Conservation (phyloP, 1,140 invertebrate species). For the Sesamia nonagrioides region DNA sequence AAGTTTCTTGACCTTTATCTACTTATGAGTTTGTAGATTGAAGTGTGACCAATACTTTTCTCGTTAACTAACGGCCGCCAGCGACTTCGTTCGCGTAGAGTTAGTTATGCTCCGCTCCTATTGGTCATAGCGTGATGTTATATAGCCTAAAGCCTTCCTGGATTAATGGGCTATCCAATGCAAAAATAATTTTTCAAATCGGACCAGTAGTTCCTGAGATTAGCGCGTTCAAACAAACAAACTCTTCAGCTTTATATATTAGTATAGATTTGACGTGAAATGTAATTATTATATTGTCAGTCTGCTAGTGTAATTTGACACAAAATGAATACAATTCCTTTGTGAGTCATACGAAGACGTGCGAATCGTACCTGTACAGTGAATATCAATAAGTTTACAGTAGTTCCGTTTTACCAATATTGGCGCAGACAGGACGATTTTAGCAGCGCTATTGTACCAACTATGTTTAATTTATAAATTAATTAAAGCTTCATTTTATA, state of each 20-base stretch:
- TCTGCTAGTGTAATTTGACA: conserved; percentile 16
- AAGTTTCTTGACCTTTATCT: conserved; percentile 23
- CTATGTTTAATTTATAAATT: background rate
- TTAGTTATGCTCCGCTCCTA: too few species aligned
- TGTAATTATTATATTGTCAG: conserved; percentile 12
- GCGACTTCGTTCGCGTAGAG: too few species aligned
- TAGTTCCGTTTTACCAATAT: conserved; percentile 45
- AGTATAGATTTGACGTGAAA: conserved; percentile 16
- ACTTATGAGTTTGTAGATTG: too few species aligned
- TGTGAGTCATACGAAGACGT: conserved; percentile 44
- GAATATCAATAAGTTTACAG: conserved; percentile 47
- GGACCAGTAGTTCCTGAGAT: too few species aligned
- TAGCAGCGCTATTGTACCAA: conserved; percentile 26
- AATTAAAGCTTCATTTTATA: background rate
- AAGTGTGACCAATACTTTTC: background rate
- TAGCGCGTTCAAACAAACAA: too few species aligned
- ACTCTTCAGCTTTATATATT: too few species aligned
- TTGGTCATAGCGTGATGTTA: too few species aligned
- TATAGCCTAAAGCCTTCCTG: too few species aligned
- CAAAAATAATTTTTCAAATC: too few species aligned
- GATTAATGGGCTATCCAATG: too few species aligned
- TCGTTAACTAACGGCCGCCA: too few species aligned
- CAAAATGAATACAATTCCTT: conserved; percentile 41
- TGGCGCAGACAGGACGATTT: conserved; percentile 8
- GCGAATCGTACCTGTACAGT: conserved; percentile 22